Evolutionary conservation across 2,113 vertebrate genomes (phyloP), one percentile per base, ranked within the genome.

Genomic region (Choloepus hoffmanni): DNA sequence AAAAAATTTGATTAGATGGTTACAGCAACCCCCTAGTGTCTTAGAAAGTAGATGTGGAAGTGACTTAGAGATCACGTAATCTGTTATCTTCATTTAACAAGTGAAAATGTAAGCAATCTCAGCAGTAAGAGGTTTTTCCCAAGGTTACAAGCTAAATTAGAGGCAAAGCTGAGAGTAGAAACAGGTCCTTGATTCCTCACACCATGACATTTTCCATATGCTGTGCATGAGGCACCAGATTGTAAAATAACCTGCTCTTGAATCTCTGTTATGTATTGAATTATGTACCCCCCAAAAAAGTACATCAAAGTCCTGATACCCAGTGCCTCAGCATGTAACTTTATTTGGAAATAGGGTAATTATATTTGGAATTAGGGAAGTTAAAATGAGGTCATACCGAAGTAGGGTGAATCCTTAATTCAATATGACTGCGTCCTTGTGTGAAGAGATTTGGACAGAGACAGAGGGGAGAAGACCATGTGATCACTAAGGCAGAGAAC

Each of bases 31-130:
- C 30, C 14, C 19, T 87, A 84, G 24, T 14, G 14, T 72, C n/a
- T 89, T 62, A 58, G 72, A 55, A 87, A 87, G 50, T 14, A 89
- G 45, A 15, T 95, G 60, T 77, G 53, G 33, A 89, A 94, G 36
- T 26, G 65, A 85, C 26, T 74, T 43, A 55, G 5, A 63, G 13
- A 78, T 8, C 36, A 78, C 79, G n/a, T 63, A n/a, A 0, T 82
- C 28, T 6, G 30, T 45, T 15, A 90, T 23, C 40, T 90, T 92
- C 3, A 53, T 70, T 53, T 74, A 36, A 5, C 70, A 63, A 72
- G 18, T 45, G 45, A 77, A 74, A 78, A 82, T 33, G 33, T 13
- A 68, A 58, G 26, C 48, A 84, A 77, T 58, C 55, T 58, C 55
- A 50, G 23, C 19, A 62, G 48, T 87, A 79, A 83, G 30, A 65